A percentile compares a stretch with the other conserved stretches of the same genome.
phyloP scores from a whole-genome alignment of 2,888 invertebrate species.

The Zygothrica quintamaculata region DNA sequence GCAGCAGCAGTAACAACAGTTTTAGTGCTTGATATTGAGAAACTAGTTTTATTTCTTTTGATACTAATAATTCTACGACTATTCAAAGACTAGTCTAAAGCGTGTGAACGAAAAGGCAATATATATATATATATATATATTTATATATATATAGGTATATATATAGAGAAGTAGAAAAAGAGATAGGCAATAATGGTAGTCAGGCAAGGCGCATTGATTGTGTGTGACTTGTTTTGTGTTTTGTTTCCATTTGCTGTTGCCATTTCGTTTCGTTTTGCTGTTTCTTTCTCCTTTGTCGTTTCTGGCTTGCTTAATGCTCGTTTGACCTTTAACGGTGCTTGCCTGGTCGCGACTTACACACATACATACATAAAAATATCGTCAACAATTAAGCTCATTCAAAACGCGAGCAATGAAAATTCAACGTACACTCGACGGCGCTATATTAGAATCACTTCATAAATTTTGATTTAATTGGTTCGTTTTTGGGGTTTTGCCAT shows the following conservation, averaged over 20 bases:
- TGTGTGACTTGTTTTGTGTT: slow-evolving; percentile 40
- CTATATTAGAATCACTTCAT: slow-evolving; percentile 67
- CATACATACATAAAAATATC: slow-evolving; percentile 38
- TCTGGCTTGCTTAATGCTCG: slow-evolving; percentile 63
- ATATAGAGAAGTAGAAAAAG: too few species aligned
- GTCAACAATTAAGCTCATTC: slow-evolving; percentile 77
- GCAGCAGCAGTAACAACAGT: slow-evolving; percentile 10
- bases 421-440: slow-evolving; percentile 49
- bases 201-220: slow-evolving; percentile 33
- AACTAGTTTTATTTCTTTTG: slow-evolving; percentile 67
- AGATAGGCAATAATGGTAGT: not conserved
- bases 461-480: slow-evolving; percentile 70
- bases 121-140: too few species aligned
- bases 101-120: slow-evolving; percentile 4
- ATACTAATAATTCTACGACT: slow-evolving; percentile 65
- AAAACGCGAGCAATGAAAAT: slow-evolving; percentile 70
- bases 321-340: slow-evolving; percentile 78
- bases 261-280: slow-evolving; percentile 44
- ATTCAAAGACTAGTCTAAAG: slow-evolving; percentile 23
- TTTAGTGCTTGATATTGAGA: slow-evolving; percentile 50
- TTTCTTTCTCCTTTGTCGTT: slow-evolving; percentile 24
- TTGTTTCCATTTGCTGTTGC: slow-evolving; percentile 50
- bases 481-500: slow-evolving; percentile 16
- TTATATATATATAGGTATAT: too few species aligned
- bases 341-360: slow-evolving; percentile 53